A percentile compares a stretch with the other conserved stretches of the same genome.
Evolutionary conservation across 2,888 invertebrate genomes (phyloP).

Genomic region (Sturmia bella): DNA sequence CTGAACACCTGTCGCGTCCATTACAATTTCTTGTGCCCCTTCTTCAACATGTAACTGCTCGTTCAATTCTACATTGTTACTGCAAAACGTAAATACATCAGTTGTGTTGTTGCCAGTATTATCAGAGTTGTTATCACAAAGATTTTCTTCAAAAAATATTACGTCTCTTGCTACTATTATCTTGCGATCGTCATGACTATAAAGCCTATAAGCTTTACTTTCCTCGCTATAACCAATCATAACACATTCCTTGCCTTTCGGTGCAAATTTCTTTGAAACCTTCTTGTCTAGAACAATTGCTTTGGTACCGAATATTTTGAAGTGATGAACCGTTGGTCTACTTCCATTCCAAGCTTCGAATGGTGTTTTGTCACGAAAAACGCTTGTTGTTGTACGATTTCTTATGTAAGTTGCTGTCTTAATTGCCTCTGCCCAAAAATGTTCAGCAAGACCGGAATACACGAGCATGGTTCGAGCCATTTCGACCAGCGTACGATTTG

Average conservation of each 20-base stretch:
- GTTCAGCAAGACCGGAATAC: conserved; percentile 7
- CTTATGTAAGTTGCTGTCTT: conserved; percentile 15
- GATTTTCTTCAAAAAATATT: conserved; percentile 30
- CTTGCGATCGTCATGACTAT: conserved; percentile 28
- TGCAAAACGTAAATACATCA: conserved; percentile 13
- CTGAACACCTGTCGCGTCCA: not conserved
- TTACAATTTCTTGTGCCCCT: not conserved
- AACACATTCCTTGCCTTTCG: conserved; percentile 20
- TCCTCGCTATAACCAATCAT: conserved; percentile 57
- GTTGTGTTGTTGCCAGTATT: not conserved
- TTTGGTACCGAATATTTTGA: conserved; percentile 31
- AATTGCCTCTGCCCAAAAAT: conserved; percentile 32
- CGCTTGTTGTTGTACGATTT: conserved; percentile 19
- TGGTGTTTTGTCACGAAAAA: conserved; percentile 13
- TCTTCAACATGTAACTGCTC: not conserved
- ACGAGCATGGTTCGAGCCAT: conserved; percentile 39
- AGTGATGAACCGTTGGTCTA: not conserved
- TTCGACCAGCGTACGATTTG: conserved; percentile 46
- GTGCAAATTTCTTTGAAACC: conserved; percentile 8
- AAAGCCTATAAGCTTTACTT: conserved; percentile 56
- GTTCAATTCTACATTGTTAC: not conserved
- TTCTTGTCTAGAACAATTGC: conserved; percentile 21
- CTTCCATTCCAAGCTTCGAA: conserved; percentile 10
- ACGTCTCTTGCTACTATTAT: conserved; percentile 47
- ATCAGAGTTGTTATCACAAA: not conserved